Evolutionary conservation across 1,140 invertebrate species (phyloP).

Genomic region (Pteromalus puparum): DNA sequence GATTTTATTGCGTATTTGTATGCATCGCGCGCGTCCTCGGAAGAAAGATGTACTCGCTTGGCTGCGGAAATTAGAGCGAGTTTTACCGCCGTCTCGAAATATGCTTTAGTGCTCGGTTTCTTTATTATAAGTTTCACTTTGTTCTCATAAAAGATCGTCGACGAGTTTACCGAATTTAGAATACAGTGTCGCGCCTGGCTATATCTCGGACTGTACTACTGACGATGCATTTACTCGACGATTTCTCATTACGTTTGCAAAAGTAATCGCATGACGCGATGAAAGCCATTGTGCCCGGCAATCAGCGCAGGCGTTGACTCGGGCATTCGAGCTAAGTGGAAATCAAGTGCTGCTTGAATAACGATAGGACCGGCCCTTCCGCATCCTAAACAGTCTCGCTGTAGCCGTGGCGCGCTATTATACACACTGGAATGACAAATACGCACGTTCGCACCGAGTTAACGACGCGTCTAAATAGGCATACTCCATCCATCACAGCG

Average conservation of each 20-base stretch:
- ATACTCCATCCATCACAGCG: constrained; percentile 63
- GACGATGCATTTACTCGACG: neutral
- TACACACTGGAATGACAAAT: constrained; percentile 50
- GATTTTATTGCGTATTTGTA: constrained; percentile 22
- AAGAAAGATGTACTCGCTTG: neutral
- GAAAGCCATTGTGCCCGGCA: neutral
- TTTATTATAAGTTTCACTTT: neutral
- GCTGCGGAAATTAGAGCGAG: neutral
- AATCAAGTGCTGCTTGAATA: constrained; percentile 49
- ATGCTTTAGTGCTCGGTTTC: neutral
- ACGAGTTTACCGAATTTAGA: too few relatives aligned
- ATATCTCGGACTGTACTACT: neutral
- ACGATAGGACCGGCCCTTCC: constrained; percentile 42
- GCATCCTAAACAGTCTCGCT: constrained; percentile 26
- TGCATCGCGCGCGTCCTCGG: neutral
- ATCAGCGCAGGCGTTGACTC: neutral
- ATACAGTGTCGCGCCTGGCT: neutral
- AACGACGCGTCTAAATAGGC: constrained; percentile 62
- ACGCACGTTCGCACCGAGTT: constrained; percentile 53
- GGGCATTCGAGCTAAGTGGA: constrained; percentile 44
- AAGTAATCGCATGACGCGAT: neutral
- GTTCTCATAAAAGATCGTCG: neutral
- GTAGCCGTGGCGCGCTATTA: constrained; percentile 1
- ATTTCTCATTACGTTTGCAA: too few relatives aligned
- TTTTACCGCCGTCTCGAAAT: neutral